Evolutionary conservation across 2,888 invertebrate genomes (phyloP), one percentile per base, ranked within the genome.

Genomic region (Idaea dimidiata): DNA sequence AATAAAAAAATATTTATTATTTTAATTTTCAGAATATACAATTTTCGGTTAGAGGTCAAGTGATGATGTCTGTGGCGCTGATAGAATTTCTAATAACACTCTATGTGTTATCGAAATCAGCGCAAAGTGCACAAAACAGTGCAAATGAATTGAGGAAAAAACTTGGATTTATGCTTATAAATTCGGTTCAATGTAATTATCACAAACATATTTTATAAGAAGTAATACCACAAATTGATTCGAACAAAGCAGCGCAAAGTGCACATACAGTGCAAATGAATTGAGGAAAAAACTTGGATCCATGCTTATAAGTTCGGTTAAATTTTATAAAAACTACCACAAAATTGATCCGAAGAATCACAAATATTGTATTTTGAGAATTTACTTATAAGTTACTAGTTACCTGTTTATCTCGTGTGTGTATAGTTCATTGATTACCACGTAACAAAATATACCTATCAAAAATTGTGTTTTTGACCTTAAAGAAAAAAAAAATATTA

Each of bases 101-200:
- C n/a, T 66, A 65, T 33, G 17, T 78, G 53, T 31, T 82, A 32
- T 78, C 80, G 0, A 58, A 62, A 16, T 75, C 73, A 0, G 83
- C 80, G 0, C 82, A 83, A 62, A 59, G 63, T 1, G 72, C 75
- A 17, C 75, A 75, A 17, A 78, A 78, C 59, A 79, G 67, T 33
- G 74, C 72, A 0, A 60, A 64, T 0, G 59, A 56, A 2, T 60
- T 85, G 7, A 72, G 67, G 18, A 70, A 72, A 17, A 75, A 71
- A 53, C 68, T 84, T 14, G 72, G 74, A 6, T 72, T 71, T 32
- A 72, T 82, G 2, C 71, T 77, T 3, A 57, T 79, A 0, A 61
- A 73, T 60, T 70, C 71, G 2, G 18, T 75, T 17, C 63, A 64
- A 54, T 67, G 83, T 82, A 66, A 73, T 73, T 71, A 43, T 43